Conservation (phyloP, 2,797 vertebrate species). For the Lepilemur septentrionalis region DNA sequence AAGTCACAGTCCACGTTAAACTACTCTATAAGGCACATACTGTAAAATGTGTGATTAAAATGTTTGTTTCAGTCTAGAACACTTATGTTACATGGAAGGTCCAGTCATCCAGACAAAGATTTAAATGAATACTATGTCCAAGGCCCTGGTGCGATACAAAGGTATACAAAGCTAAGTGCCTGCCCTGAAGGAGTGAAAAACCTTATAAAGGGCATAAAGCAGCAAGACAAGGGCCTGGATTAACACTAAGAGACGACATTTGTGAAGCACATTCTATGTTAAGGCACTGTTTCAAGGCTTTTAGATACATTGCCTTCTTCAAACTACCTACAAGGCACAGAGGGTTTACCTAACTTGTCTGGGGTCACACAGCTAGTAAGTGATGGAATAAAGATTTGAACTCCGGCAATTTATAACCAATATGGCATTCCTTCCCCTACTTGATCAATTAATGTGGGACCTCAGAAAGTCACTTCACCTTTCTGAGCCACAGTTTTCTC, state of each 20-base stretch:
- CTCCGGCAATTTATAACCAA: neutral
- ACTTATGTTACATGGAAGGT: neutral
- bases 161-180: neutral
- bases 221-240: neutral
- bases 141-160: neutral
- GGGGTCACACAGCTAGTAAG: neutral
- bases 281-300: neutral
- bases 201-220: neutral
- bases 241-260: neutral
- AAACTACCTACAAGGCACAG: neutral
- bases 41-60: slow-evolving; percentile 25
- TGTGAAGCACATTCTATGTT: neutral
- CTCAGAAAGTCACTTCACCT: slow-evolving; percentile 24
- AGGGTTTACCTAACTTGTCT: neutral
- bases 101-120: neutral
- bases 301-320: neutral
- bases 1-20: neutral
- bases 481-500: neutral
- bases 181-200: neutral
- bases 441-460: neutral
- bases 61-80: slow-evolving; percentile 17
- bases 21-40: neutral
- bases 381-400: neutral
- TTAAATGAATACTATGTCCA: slow-evolving; percentile 14
- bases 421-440: neutral